These are phyloP conservation scores for Pristionchus entomophagus DNA, from an alignment of 2,888 invertebrate species.

Conservation along the genomic window DNA sequence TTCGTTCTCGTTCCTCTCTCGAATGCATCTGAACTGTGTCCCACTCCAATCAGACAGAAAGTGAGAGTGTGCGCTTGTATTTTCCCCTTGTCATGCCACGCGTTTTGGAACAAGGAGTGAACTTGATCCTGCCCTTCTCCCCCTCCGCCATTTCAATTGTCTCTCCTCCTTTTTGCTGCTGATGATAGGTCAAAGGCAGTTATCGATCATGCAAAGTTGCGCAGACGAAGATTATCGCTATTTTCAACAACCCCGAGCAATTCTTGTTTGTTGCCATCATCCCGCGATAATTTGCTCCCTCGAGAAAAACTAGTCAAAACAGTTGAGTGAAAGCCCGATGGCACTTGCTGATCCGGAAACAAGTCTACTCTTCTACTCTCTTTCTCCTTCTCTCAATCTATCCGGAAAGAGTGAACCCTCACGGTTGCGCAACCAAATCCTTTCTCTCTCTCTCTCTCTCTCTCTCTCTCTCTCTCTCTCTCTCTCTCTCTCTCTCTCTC, in stretches of 20 bases:
- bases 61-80: conserved; percentile 23
- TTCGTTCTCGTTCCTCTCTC: not conserved
- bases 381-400: conserved; percentile 44
- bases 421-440: conserved; percentile 30
- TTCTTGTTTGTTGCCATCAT: not conserved
- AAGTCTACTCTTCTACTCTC: conserved; percentile 48
- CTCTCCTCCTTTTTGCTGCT: not conserved
- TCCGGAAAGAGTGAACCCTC: conserved; percentile 13
- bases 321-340: not conserved
- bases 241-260: no score
- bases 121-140: conserved; percentile 18
- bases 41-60: not conserved
- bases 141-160: conserved; percentile 17
- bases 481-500: not conserved
- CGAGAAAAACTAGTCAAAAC: conserved; percentile 2
- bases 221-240: not conserved
- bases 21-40: not conserved
- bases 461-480: not conserved
- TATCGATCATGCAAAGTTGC: not conserved
- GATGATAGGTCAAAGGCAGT: conserved; percentile 9
- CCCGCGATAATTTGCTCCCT: not conserved
- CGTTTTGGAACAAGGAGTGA: conserved; percentile 31
- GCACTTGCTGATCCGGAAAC: conserved; percentile 35
- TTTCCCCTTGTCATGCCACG: not conserved
- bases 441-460: not conserved